These are phyloP conservation scores for Eilema depressum DNA, from an alignment of 2,888 invertebrate species.

Conservation along the genomic window DNA sequence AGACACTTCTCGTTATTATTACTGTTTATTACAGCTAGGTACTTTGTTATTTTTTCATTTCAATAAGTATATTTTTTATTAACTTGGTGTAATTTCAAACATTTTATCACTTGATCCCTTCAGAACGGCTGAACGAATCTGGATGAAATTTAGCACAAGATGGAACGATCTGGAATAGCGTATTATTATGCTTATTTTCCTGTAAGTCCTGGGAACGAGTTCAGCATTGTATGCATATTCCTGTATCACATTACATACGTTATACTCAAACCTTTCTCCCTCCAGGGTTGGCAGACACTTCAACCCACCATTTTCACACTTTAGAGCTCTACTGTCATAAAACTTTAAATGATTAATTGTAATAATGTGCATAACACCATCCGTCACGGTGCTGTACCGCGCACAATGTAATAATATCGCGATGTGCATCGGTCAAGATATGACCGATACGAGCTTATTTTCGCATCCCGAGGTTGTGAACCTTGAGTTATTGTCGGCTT, in stretches of 20 bases:
- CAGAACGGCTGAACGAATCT: too few species aligned
- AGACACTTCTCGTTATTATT: background rate
- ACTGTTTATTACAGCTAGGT: too few species aligned
- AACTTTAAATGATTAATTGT: constrained; percentile 1
- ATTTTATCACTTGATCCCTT: background rate
- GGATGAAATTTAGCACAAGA: too few species aligned
- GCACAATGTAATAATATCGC: constrained; percentile 36
- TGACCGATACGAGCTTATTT: constrained; percentile 49
- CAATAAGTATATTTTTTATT: background rate
- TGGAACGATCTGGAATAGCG: too few species aligned
- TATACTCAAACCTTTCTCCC: background rate
- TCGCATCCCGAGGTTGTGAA: constrained; percentile 38
- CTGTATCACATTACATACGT: background rate
- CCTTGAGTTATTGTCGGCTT: constrained; percentile 13
- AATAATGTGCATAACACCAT: constrained; percentile 30
- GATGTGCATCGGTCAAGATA: constrained; percentile 33
- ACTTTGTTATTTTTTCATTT: background rate
- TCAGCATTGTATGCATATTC: background rate
- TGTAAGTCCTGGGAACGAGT: background rate
- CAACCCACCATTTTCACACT: background rate
- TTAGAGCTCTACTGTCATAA: background rate
- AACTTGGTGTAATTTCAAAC: background rate
- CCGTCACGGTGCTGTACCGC: constrained; percentile 43
- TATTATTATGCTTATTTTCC: too few species aligned
- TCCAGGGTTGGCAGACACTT: background rate